Evolutionary conservation across 2,888 invertebrate genomes (phyloP), one percentile per base, ranked within the genome.

Genomic region (Cordylochernes scorpioides): DNA sequence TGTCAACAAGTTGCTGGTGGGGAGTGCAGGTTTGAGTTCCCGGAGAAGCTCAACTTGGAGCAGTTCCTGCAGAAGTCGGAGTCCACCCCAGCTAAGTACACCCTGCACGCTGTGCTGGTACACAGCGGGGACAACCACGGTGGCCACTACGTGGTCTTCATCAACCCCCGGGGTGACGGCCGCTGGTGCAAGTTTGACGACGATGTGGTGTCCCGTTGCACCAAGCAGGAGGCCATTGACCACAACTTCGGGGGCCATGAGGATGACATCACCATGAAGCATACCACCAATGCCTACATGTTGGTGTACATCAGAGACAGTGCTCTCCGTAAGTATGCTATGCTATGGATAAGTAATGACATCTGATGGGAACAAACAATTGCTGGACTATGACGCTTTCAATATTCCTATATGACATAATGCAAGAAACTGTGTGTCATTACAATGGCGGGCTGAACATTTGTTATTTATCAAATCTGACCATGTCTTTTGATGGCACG

Each of bases 131-230:
- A 97, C 55, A 94, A 94, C 60, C 91, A 94, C 49, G 91, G 91
- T 8, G 97, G 97, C 1, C 97, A 97, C 55, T 97, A 97, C 55
- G 91, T 97, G 33, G 94, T 94, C 31, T 97, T 88, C 57, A 91
- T 97, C 46, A 94, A 94, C 59, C 94, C 94, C 1, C 71, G 70
- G 49, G 82, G 84, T 16, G 84, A 84, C 50, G 80, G 78, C 27
- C 44, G 80, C 69, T 88, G 86, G 86, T 88, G 86, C 58, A 94
- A 97, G 56, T 97, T 97, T 58, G 97, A 97, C 53, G 97, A 97
- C 53, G 97, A 97, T 54, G 91, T 97, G 12, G 97, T 97, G 2
- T 88, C 88, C 5, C 67, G 78, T 39, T 91, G 91, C 59, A 71
- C 80, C 28, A 80, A 80, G 53, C 70, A 71, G 49, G 97, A 97